phyloP scores from a whole-genome alignment of 1,140 invertebrate species.

The Drosophila kikkawai region DNA sequence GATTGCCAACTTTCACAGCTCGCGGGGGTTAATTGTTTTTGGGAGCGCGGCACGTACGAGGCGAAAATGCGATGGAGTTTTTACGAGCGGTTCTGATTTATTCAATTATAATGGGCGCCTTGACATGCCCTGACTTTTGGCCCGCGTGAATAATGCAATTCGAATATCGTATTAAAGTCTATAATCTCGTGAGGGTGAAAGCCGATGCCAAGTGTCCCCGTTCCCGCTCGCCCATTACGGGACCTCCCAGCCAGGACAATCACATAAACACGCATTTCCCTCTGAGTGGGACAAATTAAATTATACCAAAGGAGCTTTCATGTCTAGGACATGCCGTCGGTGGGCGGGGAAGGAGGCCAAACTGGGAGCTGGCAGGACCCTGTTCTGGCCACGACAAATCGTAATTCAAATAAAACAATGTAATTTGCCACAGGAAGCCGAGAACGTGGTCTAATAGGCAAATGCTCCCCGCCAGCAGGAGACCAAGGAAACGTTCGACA shows the following conservation, averaged over 20 bases:
- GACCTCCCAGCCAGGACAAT: slow-evolving; percentile 43
- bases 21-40: slow-evolving; percentile 69
- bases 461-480: slow-evolving; percentile 37
- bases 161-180: slow-evolving; percentile 32
- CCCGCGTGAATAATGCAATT: slow-evolving; percentile 55
- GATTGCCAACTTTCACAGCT: slow-evolving; percentile 58
- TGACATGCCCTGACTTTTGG: slow-evolving; percentile 37
- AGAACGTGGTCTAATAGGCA: slow-evolving; percentile 50
- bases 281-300: slow-evolving; percentile 73
- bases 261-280: slow-evolving; percentile 74
- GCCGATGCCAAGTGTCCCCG: slow-evolving; percentile 1
- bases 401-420: slow-evolving; percentile 83
- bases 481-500: slow-evolving; percentile 40
- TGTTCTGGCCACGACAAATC: slow-evolving; percentile 49
- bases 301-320: slow-evolving; percentile 77
- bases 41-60: slow-evolving; percentile 56
- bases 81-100: slow-evolving; percentile 41
- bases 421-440: slow-evolving; percentile 59
- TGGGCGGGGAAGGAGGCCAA: not conserved
- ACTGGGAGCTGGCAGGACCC: slow-evolving; percentile 2
- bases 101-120: slow-evolving; percentile 51
- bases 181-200: slow-evolving; percentile 32
- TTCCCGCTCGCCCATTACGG: slow-evolving; percentile 10
- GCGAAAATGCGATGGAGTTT: slow-evolving; percentile 22
- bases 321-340: slow-evolving; percentile 49